phyloP scores from a whole-genome alignment of 2,888 invertebrate species.

The Papilio demoleus region DNA sequence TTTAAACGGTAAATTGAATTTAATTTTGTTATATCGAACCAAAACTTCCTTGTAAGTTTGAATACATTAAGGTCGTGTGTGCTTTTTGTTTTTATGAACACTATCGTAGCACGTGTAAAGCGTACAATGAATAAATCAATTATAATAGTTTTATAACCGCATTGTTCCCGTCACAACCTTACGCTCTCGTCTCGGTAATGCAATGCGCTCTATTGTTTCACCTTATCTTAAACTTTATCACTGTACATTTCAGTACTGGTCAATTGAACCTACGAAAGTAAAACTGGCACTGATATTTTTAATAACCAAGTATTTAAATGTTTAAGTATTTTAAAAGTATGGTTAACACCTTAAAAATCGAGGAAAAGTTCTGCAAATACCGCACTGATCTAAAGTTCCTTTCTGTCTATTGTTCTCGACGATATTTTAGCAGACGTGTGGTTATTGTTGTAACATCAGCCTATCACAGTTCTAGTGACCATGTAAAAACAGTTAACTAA shows the following conservation, averaged over 20 bases:
- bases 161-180: conserved; percentile 51
- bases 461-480: not conserved
- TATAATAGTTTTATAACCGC: conserved; percentile 53
- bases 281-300: not conserved
- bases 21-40: not conserved
- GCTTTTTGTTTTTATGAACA: conserved; percentile 16
- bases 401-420: too few relatives aligned
- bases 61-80: conserved; percentile 6
- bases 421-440: too few relatives aligned
- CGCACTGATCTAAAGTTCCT: too few relatives aligned
- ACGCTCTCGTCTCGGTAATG: conserved; percentile 44
- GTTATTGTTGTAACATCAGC: not conserved
- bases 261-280: not conserved
- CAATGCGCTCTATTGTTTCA: conserved; percentile 42
- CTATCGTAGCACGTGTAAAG: conserved; percentile 51
- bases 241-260: not conserved
- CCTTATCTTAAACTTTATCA: conserved; percentile 41
- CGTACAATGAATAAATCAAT: conserved; percentile 46
- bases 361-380: too few relatives aligned
- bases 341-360: too few relatives aligned
- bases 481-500: not conserved
- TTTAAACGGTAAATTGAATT: not conserved
- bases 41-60: not conserved
- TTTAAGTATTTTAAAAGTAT: not conserved
- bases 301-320: not conserved